These are phyloP conservation scores for Melitaea athalia DNA, from an alignment of 2,888 invertebrate genomes.

Conservation along the genomic window DNA sequence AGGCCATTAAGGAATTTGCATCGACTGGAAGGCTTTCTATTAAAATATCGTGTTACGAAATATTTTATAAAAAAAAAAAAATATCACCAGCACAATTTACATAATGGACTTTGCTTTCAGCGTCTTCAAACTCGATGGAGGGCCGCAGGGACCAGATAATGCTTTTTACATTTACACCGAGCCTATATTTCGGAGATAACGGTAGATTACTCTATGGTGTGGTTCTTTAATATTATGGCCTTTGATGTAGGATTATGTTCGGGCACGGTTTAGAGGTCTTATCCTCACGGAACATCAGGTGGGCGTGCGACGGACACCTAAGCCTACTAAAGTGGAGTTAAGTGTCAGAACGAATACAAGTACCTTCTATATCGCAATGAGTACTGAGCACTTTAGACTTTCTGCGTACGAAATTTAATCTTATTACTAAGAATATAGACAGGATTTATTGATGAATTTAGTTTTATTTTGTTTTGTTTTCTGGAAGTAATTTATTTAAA, in stretches of 20 bases:
- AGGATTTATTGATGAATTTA: no score
- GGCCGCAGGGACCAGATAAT: slow-evolving; percentile 61
- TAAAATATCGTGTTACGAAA: slow-evolving; percentile 46
- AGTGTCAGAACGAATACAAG: slow-evolving; percentile 9
- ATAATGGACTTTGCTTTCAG: slow-evolving; percentile 45
- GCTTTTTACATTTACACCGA: slow-evolving; percentile 57
- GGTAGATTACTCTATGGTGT: slow-evolving; percentile 42
- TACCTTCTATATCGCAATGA: slow-evolving; percentile 8
- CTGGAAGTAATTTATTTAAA: no score
- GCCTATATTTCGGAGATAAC: slow-evolving; percentile 47
- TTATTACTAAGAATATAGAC: no score
- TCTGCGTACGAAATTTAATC: slow-evolving; percentile 7
- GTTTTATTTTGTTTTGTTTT: no score
- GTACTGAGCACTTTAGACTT: neutral
- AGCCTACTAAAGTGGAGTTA: slow-evolving; percentile 25
- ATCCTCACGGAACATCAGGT: slow-evolving; percentile 29
- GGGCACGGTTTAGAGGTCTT: slow-evolving; percentile 31
- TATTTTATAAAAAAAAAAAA: slow-evolving; percentile 46
- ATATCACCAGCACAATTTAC: slow-evolving; percentile 46
- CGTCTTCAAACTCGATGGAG: slow-evolving; percentile 45
- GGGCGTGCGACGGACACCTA: slow-evolving; percentile 32
- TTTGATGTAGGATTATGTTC: slow-evolving; percentile 43
- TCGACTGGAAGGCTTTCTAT: slow-evolving; percentile 41
- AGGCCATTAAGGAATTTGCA: slow-evolving; percentile 41
- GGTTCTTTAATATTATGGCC: slow-evolving; percentile 42